Conservation (phyloP, 2,113 vertebrate species). For the Anarrhichthys ocellatus region DNA sequence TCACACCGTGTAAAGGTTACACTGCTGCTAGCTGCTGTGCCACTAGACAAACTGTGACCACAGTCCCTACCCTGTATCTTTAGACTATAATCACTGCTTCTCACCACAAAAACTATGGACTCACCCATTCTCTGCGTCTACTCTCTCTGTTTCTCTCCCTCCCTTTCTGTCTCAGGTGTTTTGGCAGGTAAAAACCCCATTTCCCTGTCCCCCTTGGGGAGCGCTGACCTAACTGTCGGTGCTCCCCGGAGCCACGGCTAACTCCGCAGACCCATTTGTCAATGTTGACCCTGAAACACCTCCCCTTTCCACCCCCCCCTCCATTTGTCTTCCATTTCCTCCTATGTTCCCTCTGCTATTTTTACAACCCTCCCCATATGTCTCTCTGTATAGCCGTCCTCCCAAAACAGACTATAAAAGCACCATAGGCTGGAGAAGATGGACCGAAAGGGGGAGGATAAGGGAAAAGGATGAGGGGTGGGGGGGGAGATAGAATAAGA, state of each 20-base stretch:
- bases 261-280: conserved; percentile 83
- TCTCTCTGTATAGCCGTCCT: conserved; percentile 22
- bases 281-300: conserved; percentile 81
- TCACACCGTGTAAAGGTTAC: conserved; percentile 9
- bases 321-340: conserved; percentile 64
- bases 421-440: conserved; percentile 36
- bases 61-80: conserved; percentile 7
- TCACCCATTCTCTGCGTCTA: neutral
- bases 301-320: conserved; percentile 30
- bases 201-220: conserved; percentile 72
- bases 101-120: conserved; percentile 27
- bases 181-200: conserved; percentile 73
- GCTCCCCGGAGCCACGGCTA: conserved; percentile 76
- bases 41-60: neutral
- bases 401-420: conserved; percentile 50
- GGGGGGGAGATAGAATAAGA: neutral
- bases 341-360: conserved; percentile 72
- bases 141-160: conserved; percentile 4
- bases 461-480: neutral
- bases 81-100: conserved; percentile 1
- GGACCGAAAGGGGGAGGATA: conserved; percentile 46
- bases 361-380: conserved; percentile 66
- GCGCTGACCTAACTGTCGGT: conserved; percentile 79
- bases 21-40: conserved; percentile 1
- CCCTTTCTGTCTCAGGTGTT: conserved; percentile 55